These are phyloP conservation scores for Ciconia stormi DNA, from an alignment of 2,113 vertebrate species.

Conservation along the genomic window DNA sequence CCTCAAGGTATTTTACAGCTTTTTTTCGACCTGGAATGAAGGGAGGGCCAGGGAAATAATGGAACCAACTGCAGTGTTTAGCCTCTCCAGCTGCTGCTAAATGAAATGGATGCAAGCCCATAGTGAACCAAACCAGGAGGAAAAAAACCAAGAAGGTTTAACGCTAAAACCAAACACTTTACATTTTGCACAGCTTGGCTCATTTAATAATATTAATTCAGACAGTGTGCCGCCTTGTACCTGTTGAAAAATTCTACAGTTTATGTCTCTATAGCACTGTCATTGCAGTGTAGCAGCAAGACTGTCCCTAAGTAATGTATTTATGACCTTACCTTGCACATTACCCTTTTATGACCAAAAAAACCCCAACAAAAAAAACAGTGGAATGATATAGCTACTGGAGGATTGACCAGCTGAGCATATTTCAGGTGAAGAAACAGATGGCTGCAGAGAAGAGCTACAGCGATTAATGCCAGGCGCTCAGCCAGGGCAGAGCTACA, in stretches of 20 bases:
- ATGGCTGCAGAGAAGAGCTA: neutral
- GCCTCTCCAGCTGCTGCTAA: neutral
- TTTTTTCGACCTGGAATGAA: neutral
- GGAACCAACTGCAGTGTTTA: neutral
- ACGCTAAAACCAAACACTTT: neutral
- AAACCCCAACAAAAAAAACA: rapidly evolving
- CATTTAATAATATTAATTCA: neutral
- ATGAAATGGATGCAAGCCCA: neutral
- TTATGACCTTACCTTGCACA: neutral
- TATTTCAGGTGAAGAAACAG: neutral
- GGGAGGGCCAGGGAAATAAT: neutral
- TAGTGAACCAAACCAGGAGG: neutral
- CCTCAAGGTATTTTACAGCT: neutral
- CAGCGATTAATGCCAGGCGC: rapidly evolving
- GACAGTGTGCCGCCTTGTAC: neutral
- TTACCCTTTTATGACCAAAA: neutral
- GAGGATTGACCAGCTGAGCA: neutral
- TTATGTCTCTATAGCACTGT: neutral
- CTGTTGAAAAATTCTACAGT: neutral
- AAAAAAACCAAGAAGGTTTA: neutral
- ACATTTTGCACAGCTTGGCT: neutral
- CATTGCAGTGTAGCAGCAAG: neutral
- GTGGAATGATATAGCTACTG: neutral
- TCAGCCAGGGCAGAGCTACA: neutral
- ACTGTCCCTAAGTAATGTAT: neutral